Percentiles rank a stretch among this genome's conserved stretches.
These are phyloP conservation scores for Lynx canadensis DNA, from an alignment of 2,113 vertebrate genomes.

Conservation along the genomic window DNA sequence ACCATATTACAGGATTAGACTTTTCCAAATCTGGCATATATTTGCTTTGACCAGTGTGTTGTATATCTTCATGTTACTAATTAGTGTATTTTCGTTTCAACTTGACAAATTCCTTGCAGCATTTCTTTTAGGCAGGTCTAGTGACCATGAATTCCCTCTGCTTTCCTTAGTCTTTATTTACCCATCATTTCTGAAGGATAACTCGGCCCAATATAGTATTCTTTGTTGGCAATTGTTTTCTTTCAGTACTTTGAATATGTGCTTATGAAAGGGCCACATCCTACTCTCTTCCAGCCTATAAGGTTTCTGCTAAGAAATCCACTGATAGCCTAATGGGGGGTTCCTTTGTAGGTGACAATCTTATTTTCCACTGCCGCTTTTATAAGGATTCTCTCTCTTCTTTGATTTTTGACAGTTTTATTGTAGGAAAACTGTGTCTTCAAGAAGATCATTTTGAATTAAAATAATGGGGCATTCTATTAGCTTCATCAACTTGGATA, in stretches of 20 bases:
- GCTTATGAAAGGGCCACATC: neutral
- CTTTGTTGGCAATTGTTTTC: neutral
- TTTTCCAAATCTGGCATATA: neutral
- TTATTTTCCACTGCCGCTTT: neutral
- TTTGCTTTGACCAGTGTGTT: neutral
- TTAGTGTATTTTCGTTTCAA: neutral
- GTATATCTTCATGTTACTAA: neutral
- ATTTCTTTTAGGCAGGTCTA: neutral
- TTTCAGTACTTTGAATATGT: neutral
- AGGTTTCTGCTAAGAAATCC: neutral
- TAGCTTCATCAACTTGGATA: neutral
- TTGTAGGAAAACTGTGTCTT: neutral
- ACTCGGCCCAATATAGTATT: neutral
- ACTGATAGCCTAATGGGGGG: neutral
- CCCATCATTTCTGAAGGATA: neutral
- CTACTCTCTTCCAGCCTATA: neutral
- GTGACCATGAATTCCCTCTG: neutral
- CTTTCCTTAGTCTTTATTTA: neutral
- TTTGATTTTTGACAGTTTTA: neutral
- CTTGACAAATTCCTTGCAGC: neutral
- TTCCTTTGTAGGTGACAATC: neutral
- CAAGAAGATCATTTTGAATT: neutral
- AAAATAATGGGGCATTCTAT: neutral
- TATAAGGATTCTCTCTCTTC: neutral
- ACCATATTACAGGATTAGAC: neutral